Percentiles rank a stretch among this genome's conserved stretches.
These are phyloP conservation scores for Vidua macroura DNA, from an alignment of 2,113 vertebrate species.

Conservation along the genomic window DNA sequence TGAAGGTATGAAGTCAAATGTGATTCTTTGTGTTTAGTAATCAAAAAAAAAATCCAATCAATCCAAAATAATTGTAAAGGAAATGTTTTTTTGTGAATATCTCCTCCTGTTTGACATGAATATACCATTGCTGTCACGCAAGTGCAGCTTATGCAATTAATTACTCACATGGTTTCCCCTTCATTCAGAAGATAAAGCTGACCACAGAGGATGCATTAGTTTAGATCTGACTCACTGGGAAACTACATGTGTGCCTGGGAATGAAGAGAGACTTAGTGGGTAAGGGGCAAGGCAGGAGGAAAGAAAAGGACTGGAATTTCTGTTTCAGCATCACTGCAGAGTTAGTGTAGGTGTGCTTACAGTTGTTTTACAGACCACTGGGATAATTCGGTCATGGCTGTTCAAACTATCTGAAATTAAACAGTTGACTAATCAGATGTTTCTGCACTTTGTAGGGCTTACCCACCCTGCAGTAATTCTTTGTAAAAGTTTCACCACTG, in stretches of 20 bases:
- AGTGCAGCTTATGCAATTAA: background rate
- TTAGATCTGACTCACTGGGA: background rate
- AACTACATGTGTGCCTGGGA: background rate
- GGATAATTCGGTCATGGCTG: background rate
- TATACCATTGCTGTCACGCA: background rate
- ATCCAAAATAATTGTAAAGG: background rate
- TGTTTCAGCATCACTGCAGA: background rate
- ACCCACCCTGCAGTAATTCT: background rate
- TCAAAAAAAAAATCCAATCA: background rate
- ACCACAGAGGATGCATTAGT: background rate
- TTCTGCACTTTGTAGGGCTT: background rate
- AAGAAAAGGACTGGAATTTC: background rate
- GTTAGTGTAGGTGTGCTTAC: background rate
- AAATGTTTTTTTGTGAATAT: background rate
- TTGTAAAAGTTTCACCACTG: background rate
- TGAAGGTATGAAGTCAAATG: background rate
- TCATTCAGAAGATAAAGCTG: background rate
- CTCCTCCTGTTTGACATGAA: background rate
- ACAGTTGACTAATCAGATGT: background rate
- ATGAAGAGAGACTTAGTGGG: background rate
- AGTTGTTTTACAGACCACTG: background rate
- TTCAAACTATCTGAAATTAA: background rate
- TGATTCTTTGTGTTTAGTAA: background rate
- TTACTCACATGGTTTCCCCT: background rate
- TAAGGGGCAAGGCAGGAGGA: background rate